Evolutionary conservation across 2,888 invertebrate genomes (phyloP), one percentile per base, ranked within the genome.

Genomic region (Reticulitermes lucifugus): DNA sequence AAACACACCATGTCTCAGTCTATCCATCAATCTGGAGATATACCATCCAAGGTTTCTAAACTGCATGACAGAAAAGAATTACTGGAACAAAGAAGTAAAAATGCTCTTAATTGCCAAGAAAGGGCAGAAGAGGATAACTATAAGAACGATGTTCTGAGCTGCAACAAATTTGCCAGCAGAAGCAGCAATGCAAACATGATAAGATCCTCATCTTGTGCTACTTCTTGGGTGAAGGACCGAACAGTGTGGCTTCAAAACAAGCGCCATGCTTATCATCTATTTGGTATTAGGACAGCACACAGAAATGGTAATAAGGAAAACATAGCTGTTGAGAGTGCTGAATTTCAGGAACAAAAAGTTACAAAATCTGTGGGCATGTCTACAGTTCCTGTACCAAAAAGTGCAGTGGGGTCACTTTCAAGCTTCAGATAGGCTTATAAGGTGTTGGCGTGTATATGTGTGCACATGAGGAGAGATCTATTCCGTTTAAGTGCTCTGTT

Each of bases 181-280:
- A 41, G 35, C 35, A 41, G 25, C 41, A 21, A 21, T 18, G 14
- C 21, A 22, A 46, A 43, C 21, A 35, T 22, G 21, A n/a, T 35
- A 21, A 41, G 46, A 25, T 46, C 77, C 22, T n/a, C n/a, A 22
- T 46, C 77, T 46, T 21, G 77, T 5, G 22, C 43, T 43, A 75
- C 35, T 21, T 75, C 75, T 10, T 75, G 80, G 85, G 46, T 75
- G 65, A 7, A 73, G 71, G n/a, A 77, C 7, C 77, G 46, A 41
- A 43, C 46, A 22, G 21, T 46, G 7, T 88, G 87, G 87, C 83
- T 88, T 43, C 87, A 86, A 22, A 87, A 86, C 59, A 88, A 88
- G 83, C 82, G 87, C 46, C 80, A 77, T 59, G 83, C 83, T 2
- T 88, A 84, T 59, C 85, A 83, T 35, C 22, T n/a, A n/a, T 0